Conservation (phyloP, 2,888 invertebrate species). For the Andrena dorsata region DNA sequence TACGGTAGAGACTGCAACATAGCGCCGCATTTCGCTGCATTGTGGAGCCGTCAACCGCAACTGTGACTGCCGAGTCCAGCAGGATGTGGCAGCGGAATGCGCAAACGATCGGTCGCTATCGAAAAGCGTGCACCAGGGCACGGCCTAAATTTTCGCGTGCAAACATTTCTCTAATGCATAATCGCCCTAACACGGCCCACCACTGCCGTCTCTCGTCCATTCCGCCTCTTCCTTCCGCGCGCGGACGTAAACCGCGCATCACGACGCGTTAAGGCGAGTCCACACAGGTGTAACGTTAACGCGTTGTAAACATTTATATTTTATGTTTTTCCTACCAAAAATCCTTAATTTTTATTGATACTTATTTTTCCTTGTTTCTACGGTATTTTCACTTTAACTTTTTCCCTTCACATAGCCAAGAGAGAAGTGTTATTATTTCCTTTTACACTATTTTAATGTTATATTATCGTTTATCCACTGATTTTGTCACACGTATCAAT, state of each 20-base stretch:
- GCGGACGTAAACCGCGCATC: slow-evolving; percentile 1
- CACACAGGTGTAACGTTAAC: no score
- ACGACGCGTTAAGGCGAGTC: slow-evolving; percentile 24
- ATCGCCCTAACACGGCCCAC: slow-evolving; percentile 47
- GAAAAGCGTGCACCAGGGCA: slow-evolving; percentile 69
- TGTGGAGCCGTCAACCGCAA: slow-evolving; percentile 79
- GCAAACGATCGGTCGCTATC: slow-evolving; percentile 68
- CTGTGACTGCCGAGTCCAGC: slow-evolving; percentile 72
- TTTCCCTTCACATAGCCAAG: no score
- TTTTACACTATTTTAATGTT: no score
- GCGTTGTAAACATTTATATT: no score
- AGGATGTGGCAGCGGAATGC: slow-evolving; percentile 57
- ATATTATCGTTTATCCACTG: no score
- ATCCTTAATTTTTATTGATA: no score
- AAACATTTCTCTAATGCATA: slow-evolving; percentile 75
- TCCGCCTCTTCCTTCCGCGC: slow-evolving; percentile 30
- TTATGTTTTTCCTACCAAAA: no score
- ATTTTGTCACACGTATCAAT: no score
- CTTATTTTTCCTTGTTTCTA: no score
- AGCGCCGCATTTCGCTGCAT: slow-evolving; percentile 75
- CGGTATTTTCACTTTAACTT: no score
- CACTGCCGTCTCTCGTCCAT: slow-evolving; percentile 24
- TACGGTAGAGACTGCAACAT: slow-evolving; percentile 48
- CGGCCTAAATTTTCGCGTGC: slow-evolving; percentile 73
- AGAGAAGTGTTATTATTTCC: no score